Evolutionary conservation across 2,888 invertebrate genomes (phyloP).

Genomic region (Ischnus inquisitorius): DNA sequence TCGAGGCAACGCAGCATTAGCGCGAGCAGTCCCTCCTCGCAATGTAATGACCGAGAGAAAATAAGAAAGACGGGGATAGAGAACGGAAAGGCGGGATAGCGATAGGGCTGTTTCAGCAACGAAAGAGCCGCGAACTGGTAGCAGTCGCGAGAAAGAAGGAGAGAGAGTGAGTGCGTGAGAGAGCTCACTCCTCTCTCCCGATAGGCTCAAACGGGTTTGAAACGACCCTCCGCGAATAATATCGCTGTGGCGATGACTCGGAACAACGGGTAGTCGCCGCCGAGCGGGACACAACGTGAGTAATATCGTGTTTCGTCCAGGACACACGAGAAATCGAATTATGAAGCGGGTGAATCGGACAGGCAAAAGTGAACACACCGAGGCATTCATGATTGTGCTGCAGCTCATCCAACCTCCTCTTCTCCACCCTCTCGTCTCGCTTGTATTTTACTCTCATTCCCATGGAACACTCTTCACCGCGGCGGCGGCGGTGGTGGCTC

Average conservation of each 20-base stretch:
- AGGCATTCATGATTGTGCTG: constrained; percentile 58
- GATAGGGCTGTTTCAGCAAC: neutral
- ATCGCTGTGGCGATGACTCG: constrained; percentile 29
- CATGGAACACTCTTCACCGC: constrained; percentile 44
- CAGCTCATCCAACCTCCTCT: constrained; percentile 19
- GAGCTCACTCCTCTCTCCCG: constrained; percentile 11
- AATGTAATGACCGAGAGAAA: constrained; percentile 22
- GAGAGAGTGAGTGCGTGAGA: neutral
- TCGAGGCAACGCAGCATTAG: constrained; percentile 47
- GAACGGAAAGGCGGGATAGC: constrained; percentile 6
- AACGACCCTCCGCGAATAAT: constrained; percentile 50
- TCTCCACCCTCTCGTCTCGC: constrained; percentile 8
- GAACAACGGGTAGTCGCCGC: constrained; percentile 21
- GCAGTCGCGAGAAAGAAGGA: neutral
- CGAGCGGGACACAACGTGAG: constrained; percentile 44
- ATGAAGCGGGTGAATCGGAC: constrained; percentile 59
- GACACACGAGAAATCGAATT: constrained; percentile 67
- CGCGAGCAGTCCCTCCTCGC: constrained; percentile 49
- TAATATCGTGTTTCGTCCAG: constrained; percentile 66
- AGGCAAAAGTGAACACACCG: constrained; percentile 12
- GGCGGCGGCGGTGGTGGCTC: neutral
- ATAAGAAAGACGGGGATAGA: constrained; percentile 4
- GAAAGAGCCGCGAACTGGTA: constrained; percentile 13
- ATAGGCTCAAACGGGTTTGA: constrained; percentile 45
- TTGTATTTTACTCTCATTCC: constrained; percentile 36